Conservation (phyloP, 2,888 invertebrate species). For the Noctuana brunneofusca region DNA sequence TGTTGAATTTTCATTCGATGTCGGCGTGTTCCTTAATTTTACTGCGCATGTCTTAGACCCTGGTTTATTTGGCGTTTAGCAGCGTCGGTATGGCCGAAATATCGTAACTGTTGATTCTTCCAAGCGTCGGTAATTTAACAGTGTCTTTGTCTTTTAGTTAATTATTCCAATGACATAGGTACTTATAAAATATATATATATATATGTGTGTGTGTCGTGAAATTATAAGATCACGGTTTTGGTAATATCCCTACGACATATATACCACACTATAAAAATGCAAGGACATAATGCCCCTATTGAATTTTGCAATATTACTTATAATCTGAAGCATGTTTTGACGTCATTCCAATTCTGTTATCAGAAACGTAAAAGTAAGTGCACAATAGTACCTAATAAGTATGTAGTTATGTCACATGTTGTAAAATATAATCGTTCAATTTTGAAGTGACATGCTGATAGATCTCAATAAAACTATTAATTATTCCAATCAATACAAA, state of each 20-base stretch:
- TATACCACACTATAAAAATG: background rate
- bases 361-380: background rate
- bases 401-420: background rate
- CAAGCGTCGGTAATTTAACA: background rate
- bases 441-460: background rate
- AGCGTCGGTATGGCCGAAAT: constrained; percentile 20
- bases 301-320: background rate
- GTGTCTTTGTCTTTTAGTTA: background rate
- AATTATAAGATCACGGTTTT: too few species aligned
- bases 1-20: constrained; percentile 8
- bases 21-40: constrained; percentile 47
- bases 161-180: background rate
- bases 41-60: constrained; percentile 66
- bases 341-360: background rate
- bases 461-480: constrained; percentile 15
- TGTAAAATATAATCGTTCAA: background rate
- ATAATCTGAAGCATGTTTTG: background rate
- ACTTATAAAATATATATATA: too few species aligned
- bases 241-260: too few species aligned
- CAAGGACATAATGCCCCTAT: background rate
- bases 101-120: constrained; percentile 27
- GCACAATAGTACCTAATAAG: background rate
- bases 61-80: constrained; percentile 30
- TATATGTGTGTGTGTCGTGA: too few species aligned
- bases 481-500: background rate